These are phyloP conservation scores for Patiria miniata DNA, from an alignment of 35 echinoderm and acorn worm genomes.

Conservation along the genomic window DNA sequence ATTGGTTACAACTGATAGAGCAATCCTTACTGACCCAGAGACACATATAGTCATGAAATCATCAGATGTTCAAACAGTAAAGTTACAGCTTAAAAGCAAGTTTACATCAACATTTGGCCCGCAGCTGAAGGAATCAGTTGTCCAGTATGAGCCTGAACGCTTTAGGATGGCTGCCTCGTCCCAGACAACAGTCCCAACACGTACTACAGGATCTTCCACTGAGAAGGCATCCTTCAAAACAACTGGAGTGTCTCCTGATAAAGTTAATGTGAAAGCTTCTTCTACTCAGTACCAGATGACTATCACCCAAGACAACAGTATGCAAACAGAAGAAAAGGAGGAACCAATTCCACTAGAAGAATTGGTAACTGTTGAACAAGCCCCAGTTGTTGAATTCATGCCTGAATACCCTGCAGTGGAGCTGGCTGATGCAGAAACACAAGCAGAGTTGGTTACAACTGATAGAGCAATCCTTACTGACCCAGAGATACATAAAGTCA, in stretches of 20 bases:
- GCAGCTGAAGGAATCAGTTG: neutral
- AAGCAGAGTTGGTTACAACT: neutral
- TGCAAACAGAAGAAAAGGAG: neutral
- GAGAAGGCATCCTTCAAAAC: neutral
- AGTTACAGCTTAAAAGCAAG: too few species aligned
- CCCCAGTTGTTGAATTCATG: neutral
- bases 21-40: neutral
- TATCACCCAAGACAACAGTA: neutral
- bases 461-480: neutral
- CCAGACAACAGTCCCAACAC: neutral
- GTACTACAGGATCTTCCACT: neutral
- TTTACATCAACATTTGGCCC: neutral
- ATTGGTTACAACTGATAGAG: neutral
- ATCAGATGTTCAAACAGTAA: too few species aligned
- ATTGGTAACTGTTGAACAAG: neutral
- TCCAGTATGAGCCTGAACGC: constrained; percentile 1
- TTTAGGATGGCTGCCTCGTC: neutral
- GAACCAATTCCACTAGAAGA: neutral
- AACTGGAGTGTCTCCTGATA: neutral
- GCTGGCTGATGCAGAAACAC: neutral
- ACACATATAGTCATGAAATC: too few species aligned
- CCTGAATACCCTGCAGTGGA: neutral
- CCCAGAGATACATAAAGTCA: neutral
- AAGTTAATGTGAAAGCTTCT: neutral
- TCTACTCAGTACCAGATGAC: constrained; percentile 1